Evolutionary conservation across 2,797 vertebrate genomes (phyloP), one percentile per base, ranked within the genome.

Genomic region (Mico argentatus): DNA sequence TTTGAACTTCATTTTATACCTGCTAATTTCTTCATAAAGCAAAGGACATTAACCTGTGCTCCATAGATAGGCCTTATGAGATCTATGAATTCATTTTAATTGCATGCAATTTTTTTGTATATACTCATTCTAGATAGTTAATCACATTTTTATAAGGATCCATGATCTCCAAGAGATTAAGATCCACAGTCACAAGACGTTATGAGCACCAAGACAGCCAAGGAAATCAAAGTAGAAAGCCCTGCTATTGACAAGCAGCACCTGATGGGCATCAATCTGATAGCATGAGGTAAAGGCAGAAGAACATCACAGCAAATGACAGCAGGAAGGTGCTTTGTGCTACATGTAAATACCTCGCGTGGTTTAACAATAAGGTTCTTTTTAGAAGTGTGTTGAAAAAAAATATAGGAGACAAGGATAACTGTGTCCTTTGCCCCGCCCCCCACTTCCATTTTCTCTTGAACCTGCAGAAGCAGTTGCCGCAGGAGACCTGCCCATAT

Each of bases 41-140:
- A 55, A 72, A 81, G 44, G 39, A 44, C 22, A 61, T 86, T 83
- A 84, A 64, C 20, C 33, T 17, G 6, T 88, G 41, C 24, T 24
- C 30, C 36, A 36, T 7, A 67, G 7, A 55, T 39, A 39, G 46
- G 8, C 59, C 92, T 92, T 79, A 41, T 48, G 67, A 44, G 46
- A 12, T 73, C 46, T 73, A 17, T 92, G n/a, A 86, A 44, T 11
- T 57, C 30, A 48, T 84, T 88, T 33, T 84, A 81, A 81, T 26
- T 72, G 22, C 2, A 8, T 46, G 10, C 2, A 61, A 1, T 11
- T 48, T 59, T 67, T 92, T 84, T 84, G 19, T 64, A 46, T 67
- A n/a, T 26, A 77, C 75, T 89, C 22, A 94, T 96, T 87, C 14
- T 17, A 88, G 39, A 91, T n/a, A 80, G 39, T 61, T 89, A 59